Conservation (phyloP, 1,140 invertebrate genomes). For the Habropoda laboriosa region DNA sequence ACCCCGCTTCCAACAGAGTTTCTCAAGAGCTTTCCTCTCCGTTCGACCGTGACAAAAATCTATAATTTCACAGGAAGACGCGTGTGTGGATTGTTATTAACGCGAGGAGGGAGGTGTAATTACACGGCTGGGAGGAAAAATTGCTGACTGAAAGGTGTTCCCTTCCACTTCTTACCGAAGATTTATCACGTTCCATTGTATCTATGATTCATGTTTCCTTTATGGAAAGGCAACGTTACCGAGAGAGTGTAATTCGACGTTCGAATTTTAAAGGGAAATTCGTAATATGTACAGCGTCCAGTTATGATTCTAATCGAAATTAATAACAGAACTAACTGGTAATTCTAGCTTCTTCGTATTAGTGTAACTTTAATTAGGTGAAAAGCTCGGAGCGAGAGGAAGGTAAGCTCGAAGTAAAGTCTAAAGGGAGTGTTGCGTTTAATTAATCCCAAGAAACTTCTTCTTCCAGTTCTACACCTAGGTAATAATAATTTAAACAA, state of each 20-base stretch:
- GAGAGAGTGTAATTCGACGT: no score
- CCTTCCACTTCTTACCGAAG: not conserved
- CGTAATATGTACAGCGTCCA: no score
- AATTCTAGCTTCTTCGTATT: not conserved
- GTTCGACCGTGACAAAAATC: constrained; percentile 41
- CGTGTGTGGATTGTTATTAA: constrained; percentile 23
- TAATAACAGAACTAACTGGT: not conserved
- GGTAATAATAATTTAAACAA: constrained; percentile 1
- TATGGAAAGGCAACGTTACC: not conserved
- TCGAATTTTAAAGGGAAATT: no score
- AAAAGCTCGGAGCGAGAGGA: not conserved
- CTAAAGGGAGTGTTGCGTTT: not conserved
- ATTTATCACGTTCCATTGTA: not conserved
- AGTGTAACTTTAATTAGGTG: not conserved
- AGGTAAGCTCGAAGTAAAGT: not conserved
- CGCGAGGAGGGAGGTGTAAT: not conserved
- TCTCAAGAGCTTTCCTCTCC: constrained; percentile 57
- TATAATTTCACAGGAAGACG: constrained; percentile 34
- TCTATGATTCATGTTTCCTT: not conserved
- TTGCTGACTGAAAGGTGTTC: not conserved
- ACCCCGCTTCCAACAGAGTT: constrained; percentile 59
- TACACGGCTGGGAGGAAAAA: not conserved
- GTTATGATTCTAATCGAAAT: no score
- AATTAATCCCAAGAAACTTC: not conserved
- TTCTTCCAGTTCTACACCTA: not conserved